Percentiles rank a stretch among this genome's conserved stretches.
Evolutionary conservation across 2,113 vertebrate species (phyloP).

Genomic region (Pelusios castaneus): DNA sequence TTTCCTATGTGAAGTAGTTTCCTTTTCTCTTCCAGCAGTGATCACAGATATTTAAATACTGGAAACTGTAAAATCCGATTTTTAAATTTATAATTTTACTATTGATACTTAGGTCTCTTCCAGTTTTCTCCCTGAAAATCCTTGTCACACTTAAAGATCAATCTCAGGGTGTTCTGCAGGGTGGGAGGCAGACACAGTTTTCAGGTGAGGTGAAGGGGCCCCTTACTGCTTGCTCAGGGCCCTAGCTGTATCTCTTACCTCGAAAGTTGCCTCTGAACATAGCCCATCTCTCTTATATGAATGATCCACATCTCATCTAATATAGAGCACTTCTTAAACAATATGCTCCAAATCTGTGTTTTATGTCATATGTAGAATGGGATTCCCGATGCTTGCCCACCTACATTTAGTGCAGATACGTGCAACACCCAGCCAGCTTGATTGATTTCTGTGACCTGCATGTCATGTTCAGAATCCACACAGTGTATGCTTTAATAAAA

Average conservation of each 20-base stretch:
- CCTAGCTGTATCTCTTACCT: too few species aligned
- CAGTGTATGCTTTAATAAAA: not conserved
- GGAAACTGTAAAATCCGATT: not conserved
- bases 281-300: slow-evolving; percentile 6
- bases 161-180: too few species aligned
- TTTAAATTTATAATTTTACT: not conserved
- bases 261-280: too few species aligned
- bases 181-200: too few species aligned
- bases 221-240: too few species aligned
- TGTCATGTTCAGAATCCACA: not conserved
- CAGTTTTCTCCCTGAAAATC: slow-evolving; percentile 1
- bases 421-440: not conserved
- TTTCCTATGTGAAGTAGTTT: slow-evolving; percentile 18
- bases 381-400: not conserved
- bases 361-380: slow-evolving; percentile 3
- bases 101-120: not conserved
- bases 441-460: not conserved
- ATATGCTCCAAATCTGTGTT: slow-evolving; percentile 16
- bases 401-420: not conserved
- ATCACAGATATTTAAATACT: slow-evolving; percentile 21
- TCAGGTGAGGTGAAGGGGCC: too few species aligned
- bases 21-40: not conserved
- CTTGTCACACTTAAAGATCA: not conserved
- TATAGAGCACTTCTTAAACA: not conserved
- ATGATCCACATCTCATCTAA: not conserved